These are phyloP conservation scores for Buceros bicornis DNA, from an alignment of 2,797 vertebrate species.

Conservation along the genomic window DNA sequence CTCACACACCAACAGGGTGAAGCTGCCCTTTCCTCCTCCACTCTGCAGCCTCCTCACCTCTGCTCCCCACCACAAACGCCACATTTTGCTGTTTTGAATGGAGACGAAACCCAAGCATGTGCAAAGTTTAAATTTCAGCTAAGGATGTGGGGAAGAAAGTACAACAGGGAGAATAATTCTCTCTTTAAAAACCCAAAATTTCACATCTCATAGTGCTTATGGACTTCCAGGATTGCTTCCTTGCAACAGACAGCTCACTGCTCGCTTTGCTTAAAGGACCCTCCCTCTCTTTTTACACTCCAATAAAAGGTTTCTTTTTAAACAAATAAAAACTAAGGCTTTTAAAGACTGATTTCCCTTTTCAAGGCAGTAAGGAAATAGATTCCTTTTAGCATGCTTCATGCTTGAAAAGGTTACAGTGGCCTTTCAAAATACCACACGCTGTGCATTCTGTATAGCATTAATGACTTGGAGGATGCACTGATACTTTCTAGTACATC, in stretches of 20 bases:
- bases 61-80: background rate
- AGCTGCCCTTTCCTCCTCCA: background rate
- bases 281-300: constrained; percentile 50
- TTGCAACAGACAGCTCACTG: constrained; percentile 61
- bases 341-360: constrained; percentile 70
- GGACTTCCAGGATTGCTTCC: background rate
- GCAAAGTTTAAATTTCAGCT: constrained; percentile 46
- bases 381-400: constrained; percentile 79
- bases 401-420: constrained; percentile 85
- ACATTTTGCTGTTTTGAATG: accelerated
- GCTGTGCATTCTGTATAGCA: constrained; percentile 72
- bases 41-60: background rate
- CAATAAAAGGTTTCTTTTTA: constrained; percentile 65
- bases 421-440: constrained; percentile 87
- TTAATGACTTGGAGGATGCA: constrained; percentile 81
- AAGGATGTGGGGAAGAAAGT: constrained; percentile 12
- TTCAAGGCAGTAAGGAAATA: constrained; percentile 76
- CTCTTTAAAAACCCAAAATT: constrained; percentile 8
- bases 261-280: constrained; percentile 42
- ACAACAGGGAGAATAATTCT: constrained; percentile 19
- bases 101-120: background rate
- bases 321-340: constrained; percentile 75
- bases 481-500: constrained; percentile 81
- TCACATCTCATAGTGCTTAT: background rate
- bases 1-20: background rate